Percentiles rank a stretch among this genome's conserved stretches.
Evolutionary conservation across 2,888 invertebrate genomes (phyloP).

Genomic region (Nemapogon koenigi): DNA sequence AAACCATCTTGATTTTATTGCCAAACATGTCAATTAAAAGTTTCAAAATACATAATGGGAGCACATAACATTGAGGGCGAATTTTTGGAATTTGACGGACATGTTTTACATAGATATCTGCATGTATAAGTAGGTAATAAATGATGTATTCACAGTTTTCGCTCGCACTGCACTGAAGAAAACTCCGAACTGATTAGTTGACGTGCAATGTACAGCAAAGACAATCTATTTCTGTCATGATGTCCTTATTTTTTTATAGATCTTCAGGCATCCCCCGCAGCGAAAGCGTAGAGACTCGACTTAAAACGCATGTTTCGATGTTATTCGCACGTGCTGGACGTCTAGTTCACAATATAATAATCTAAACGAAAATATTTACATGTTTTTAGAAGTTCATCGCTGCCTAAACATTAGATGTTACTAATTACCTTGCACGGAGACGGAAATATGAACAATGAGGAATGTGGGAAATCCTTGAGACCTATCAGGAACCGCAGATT

Average conservation of each 20-base stretch:
- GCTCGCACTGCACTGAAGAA: slow-evolving; percentile 24
- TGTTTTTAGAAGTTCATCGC: too few relatives aligned
- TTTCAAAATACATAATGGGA: not conserved
- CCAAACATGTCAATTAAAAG: not conserved
- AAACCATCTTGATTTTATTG: not conserved
- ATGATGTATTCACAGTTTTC: slow-evolving; percentile 54
- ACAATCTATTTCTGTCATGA: slow-evolving; percentile 61
- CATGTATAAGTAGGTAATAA: too few relatives aligned
- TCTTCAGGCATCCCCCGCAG: slow-evolving; percentile 59
- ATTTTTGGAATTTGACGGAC: slow-evolving; percentile 50
- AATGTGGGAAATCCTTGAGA: slow-evolving; percentile 60
- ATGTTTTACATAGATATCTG: slow-evolving; percentile 51
- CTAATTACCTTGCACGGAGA: too few relatives aligned
- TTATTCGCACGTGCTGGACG: slow-evolving; percentile 50
- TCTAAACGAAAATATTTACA: too few relatives aligned
- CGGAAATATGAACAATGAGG: slow-evolving; percentile 43
- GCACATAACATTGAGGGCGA: slow-evolving; percentile 4
- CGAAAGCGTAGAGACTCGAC: slow-evolving; percentile 47
- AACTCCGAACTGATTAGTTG: slow-evolving; percentile 31
- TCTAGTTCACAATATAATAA: slow-evolving; percentile 11
- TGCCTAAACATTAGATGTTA: too few relatives aligned
- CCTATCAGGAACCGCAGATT: slow-evolving; percentile 75
- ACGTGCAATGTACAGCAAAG: slow-evolving; percentile 30
- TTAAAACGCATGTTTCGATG: slow-evolving; percentile 42
- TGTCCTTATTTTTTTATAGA: slow-evolving; percentile 65